Evolutionary conservation across 2,888 invertebrate species (phyloP).

Genomic region (Galeopsomyia nigrocyanea): DNA sequence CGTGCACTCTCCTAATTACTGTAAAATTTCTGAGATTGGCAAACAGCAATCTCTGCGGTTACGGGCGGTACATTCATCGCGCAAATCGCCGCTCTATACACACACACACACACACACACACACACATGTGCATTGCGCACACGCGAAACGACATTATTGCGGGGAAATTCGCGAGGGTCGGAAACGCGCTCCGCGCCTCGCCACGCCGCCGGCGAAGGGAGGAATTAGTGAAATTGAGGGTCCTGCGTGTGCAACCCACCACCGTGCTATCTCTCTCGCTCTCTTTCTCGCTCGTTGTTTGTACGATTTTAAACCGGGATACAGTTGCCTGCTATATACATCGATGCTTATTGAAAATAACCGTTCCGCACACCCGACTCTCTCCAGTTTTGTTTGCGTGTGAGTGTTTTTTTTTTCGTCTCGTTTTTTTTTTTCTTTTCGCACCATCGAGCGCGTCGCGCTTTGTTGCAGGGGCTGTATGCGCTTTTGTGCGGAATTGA

Average conservation of each 20-base stretch:
- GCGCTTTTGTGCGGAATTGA: slow-evolving; percentile 3
- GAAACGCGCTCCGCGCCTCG: no score
- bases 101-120: not conserved
- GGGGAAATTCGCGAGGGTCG: slow-evolving; percentile 25
- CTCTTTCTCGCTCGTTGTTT: slow-evolving; percentile 14
- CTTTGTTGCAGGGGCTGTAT: not conserved
- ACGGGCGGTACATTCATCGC: not conserved
- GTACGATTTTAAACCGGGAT: slow-evolving; percentile 40
- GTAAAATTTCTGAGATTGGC: slow-evolving; percentile 47
- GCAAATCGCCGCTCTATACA: slow-evolving; percentile 20
- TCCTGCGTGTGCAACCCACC: slow-evolving; percentile 35
- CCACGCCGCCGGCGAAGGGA: slow-evolving; percentile 10
- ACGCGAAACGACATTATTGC: slow-evolving; percentile 33
- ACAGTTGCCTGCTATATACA: slow-evolving; percentile 8
- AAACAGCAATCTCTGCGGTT: slow-evolving; percentile 44
- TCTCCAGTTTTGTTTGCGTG: not conserved
- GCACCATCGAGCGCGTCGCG: not conserved
- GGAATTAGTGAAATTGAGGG: slow-evolving; percentile 45
- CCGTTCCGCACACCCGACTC: not conserved
- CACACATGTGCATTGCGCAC: not conserved
- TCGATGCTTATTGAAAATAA: not conserved
- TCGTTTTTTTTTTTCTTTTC: not conserved
- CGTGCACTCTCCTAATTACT: slow-evolving; percentile 36
- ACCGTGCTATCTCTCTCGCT: no score
- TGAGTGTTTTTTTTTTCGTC: not conserved